Evolutionary conservation across 1,140 invertebrate genomes (phyloP).

Genomic region (Pygmarrhopalites habei): DNA sequence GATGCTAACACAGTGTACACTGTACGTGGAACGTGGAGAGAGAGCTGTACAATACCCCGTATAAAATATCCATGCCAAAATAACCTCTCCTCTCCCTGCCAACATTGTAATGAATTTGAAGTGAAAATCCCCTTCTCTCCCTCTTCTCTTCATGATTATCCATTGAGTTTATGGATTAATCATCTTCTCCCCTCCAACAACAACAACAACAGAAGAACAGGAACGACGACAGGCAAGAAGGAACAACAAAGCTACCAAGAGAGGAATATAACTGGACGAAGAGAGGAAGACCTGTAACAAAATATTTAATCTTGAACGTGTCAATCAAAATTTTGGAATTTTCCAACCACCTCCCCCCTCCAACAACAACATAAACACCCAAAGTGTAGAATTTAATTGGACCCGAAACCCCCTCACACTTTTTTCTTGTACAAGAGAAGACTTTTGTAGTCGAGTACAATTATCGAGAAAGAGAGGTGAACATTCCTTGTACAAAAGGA

Average conservation of each 20-base stretch:
- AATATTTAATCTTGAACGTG: background rate
- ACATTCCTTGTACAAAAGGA: too few species aligned
- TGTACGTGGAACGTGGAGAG: background rate
- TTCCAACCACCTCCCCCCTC: background rate
- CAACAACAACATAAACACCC: background rate
- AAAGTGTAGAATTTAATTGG: too few species aligned
- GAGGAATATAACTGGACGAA: background rate
- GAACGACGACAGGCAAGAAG: too few species aligned
- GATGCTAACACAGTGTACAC: conserved; percentile 9
- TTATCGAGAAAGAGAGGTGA: too few species aligned
- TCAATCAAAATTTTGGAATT: background rate
- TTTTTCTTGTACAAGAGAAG: too few species aligned
- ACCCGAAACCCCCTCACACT: too few species aligned
- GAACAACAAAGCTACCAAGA: too few species aligned
- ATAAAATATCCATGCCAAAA: background rate
- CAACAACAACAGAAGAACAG: too few species aligned
- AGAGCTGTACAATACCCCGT: background rate
- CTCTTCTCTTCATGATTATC: background rate
- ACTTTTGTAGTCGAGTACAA: too few species aligned
- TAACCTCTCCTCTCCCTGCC: background rate
- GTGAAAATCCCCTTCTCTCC: too few species aligned
- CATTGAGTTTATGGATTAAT: conserved; percentile 8
- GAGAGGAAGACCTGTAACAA: background rate
- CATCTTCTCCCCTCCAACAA: background rate
- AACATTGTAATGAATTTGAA: conserved; percentile 6